These are phyloP conservation scores for Antheraea pernyi DNA, from an alignment of 1,140 invertebrate species.

Conservation along the genomic window DNA sequence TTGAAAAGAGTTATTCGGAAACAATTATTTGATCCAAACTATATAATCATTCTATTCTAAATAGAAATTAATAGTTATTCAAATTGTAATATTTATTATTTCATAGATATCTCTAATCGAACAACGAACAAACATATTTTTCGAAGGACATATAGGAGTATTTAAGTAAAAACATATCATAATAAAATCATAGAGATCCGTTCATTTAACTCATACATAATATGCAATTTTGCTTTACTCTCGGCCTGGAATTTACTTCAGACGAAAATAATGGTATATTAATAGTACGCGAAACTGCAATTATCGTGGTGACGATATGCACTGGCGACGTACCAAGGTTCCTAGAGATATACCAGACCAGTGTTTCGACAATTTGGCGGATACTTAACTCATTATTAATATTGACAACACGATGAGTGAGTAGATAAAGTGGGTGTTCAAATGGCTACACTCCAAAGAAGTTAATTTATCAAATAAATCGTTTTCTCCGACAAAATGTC, in stretches of 20 bases:
- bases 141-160: too few species aligned
- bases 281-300: background rate
- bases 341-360: background rate
- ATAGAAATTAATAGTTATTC: too few species aligned
- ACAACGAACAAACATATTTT: too few species aligned
- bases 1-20: too few species aligned
- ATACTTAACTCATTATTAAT: background rate
- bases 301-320: background rate
- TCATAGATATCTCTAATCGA: too few species aligned
- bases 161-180: too few species aligned
- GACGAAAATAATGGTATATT: background rate
- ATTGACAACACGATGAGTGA: background rate
- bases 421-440: background rate
- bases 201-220: background rate
- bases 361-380: background rate
- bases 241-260: background rate
- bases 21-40: too few species aligned
- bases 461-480: background rate
- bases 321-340: constrained; percentile 1
- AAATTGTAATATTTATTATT: too few species aligned
- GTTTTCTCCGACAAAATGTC: too few species aligned
- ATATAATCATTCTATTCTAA: too few species aligned
- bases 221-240: background rate
- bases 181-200: background rate
- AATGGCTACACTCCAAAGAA: background rate